Base-by-base conservation (phyloP, 2,797 vertebrate genomes). In the Hydrophis major region DNA sequence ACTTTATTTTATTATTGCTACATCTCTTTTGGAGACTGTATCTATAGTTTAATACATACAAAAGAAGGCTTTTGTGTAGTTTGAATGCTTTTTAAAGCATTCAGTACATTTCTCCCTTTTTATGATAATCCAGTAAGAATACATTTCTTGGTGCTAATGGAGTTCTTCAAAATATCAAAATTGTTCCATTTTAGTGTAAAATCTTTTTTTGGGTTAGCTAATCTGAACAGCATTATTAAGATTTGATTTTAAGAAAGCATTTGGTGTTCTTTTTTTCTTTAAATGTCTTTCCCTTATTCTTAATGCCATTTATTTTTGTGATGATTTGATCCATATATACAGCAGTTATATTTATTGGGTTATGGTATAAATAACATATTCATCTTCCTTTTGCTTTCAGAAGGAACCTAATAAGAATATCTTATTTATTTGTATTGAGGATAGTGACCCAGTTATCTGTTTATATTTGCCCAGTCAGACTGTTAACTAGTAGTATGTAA, bases 1-100 rank as follows among this genome's bases (percentile, higher is more conserved):
- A 95, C 92, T 93, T 95, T 60, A 89, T 96, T 92, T 89, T 13
- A 3, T 93, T 93, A 86, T 95, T 95, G 28, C 1, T 92, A 12
- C 90, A 92, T 47, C 0, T 25, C 32, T 90, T 53, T 91, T 28
- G 6, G 69, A 93, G 10, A 69, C 93, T 0, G 0, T 6, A 18
- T 91, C 16, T n/a, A 12, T 0, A 22, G 4, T 90, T 27, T 78
- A 88, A 83, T 93, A 27, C 0, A 28, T 92, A 91, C 22, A 92
- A 37, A 28, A 93, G 92, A 61, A 37, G 32, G 1, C 94, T 93
- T 92, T 94, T 0, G 0, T 69, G 27, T 83, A 56, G 86, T 60
- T 61, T 91, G 91, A 86, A 89, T 78, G 7, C 53, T 87, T 90
- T 18, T 93, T 93, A 37, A 83, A 83, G 42, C 22, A 22, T 47